Conservation (phyloP, 1,140 invertebrate species). For the Heliconius eleuchia region DNA sequence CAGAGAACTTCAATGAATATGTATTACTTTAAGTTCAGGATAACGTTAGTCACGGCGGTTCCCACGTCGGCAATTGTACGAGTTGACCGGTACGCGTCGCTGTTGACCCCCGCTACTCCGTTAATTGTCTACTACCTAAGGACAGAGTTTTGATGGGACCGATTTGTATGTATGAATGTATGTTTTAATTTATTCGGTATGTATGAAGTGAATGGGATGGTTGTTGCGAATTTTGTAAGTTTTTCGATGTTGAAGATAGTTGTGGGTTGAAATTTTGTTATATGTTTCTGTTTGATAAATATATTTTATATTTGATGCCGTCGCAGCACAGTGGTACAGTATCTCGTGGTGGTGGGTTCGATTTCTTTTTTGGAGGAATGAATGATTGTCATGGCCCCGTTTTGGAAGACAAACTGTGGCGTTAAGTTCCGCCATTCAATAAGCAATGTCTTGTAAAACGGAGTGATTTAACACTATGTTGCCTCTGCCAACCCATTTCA, state of each 20-base stretch:
- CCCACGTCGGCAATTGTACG: conserved; percentile 68
- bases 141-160: conserved; percentile 2
- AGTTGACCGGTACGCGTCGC: conserved; percentile 65
- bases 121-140: conserved; percentile 65
- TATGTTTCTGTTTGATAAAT: too few species aligned
- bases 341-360: too few species aligned
- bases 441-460: too few species aligned
- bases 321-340: too few species aligned
- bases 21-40: neutral
- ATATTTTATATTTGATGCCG: too few species aligned
- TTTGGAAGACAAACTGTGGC: too few species aligned
- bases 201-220: neutral
- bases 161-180: conserved; percentile 11
- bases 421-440: too few species aligned
- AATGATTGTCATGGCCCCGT: too few species aligned
- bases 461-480: too few species aligned
- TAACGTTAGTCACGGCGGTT: conserved; percentile 40
- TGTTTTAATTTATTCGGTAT: conserved; percentile 20
- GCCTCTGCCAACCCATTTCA: too few species aligned
- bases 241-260: neutral
- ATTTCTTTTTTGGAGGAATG: too few species aligned
- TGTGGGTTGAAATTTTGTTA: too few species aligned
- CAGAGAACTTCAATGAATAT: neutral
- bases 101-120: conserved; percentile 58
- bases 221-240: neutral